phyloP scores from a whole-genome alignment of 2,888 invertebrate genomes.

The Tethea ocularis region DNA sequence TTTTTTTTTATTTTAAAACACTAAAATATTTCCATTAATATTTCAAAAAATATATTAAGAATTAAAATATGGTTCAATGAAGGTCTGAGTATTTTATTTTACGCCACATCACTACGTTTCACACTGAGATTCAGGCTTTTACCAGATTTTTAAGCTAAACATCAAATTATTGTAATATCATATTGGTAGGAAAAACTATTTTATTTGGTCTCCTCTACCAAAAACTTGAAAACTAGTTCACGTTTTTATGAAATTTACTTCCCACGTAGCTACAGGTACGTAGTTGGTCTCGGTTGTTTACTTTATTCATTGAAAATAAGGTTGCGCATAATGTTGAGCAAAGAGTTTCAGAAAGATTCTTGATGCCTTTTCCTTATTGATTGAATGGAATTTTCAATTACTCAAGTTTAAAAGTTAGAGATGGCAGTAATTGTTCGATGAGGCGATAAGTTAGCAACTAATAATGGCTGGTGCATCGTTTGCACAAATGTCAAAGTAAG shows the following conservation, averaged over 20 bases:
- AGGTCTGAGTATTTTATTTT: too few relatives aligned
- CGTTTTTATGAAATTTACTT: neutral
- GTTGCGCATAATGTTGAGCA: neutral
- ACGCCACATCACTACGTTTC: too few relatives aligned
- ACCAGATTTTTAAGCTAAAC: too few relatives aligned
- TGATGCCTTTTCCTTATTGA: neutral
- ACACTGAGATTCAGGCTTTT: too few relatives aligned
- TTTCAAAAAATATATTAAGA: too few relatives aligned
- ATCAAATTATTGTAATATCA: too few relatives aligned
- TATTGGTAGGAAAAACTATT: neutral
- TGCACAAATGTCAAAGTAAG: neutral
- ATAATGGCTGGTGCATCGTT: neutral
- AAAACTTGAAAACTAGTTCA: neutral
- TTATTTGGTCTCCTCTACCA: neutral
- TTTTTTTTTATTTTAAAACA: too few relatives aligned
- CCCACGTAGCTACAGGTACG: neutral
- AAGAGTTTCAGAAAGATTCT: neutral
- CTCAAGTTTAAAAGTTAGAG: neutral
- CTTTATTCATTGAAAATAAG: neutral
- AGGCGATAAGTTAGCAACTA: neutral
- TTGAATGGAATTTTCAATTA: neutral
- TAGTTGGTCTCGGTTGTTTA: neutral
- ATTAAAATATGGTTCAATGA: too few relatives aligned
- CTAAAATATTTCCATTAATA: too few relatives aligned
- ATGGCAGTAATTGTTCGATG: neutral